phyloP scores from a whole-genome alignment of 2,113 vertebrate species.

The Semicossyphus pulcher region DNA sequence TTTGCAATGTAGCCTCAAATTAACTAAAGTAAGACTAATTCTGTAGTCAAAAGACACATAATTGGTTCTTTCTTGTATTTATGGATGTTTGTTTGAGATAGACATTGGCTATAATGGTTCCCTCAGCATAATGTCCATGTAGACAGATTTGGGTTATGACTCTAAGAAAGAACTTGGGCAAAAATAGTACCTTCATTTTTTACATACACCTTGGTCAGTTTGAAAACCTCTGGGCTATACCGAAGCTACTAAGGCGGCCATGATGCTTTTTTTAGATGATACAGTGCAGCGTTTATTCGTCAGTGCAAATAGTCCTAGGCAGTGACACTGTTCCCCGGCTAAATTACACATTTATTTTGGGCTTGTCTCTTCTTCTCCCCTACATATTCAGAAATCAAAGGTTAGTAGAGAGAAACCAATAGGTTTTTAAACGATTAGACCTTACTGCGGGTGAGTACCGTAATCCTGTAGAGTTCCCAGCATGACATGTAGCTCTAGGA shows the following conservation, averaged over 20 bases:
- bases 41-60: no score
- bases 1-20: background rate
- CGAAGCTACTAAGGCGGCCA: slow-evolving; percentile 26
- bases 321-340: slow-evolving; percentile 55
- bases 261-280: slow-evolving; percentile 30
- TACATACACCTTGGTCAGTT: slow-evolving; percentile 11
- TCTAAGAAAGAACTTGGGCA: no score
- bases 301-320: slow-evolving; percentile 44
- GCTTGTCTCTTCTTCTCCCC: slow-evolving; percentile 86
- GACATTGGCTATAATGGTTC: no score
- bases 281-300: slow-evolving; percentile 33
- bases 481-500: slow-evolving; percentile 81
- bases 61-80: no score
- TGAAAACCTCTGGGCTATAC: slow-evolving; percentile 57
- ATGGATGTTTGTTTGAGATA: no score
- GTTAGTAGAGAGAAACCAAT: slow-evolving; percentile 84
- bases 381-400: slow-evolving; percentile 87
- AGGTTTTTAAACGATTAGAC: slow-evolving; percentile 83
- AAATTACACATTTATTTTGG: slow-evolving; percentile 83
- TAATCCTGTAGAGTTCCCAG: slow-evolving; percentile 81
- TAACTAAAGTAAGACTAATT: no score
- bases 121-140: background rate
- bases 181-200: background rate
- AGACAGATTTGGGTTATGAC: background rate
- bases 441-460: slow-evolving; percentile 85